These are phyloP conservation scores for Uromys caudimaculatus DNA, from an alignment of 2,797 vertebrate genomes.

Conservation along the genomic window DNA sequence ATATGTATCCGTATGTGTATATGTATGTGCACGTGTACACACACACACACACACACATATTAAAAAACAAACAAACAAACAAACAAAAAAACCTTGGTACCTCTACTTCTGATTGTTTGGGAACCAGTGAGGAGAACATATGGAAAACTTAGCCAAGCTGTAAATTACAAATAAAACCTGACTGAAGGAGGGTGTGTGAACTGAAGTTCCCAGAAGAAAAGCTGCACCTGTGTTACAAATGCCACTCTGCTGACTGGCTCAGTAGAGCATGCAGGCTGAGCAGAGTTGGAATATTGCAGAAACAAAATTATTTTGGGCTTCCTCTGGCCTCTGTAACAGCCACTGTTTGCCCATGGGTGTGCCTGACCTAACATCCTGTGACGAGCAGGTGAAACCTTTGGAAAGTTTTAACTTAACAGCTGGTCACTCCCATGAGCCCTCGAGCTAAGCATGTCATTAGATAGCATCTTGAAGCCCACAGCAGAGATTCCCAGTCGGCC, in stretches of 20 bases:
- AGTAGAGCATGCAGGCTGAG: neutral
- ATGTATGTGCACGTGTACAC: no score
- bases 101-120: neutral
- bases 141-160: neutral
- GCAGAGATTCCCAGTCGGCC: neutral
- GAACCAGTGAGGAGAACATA: neutral
- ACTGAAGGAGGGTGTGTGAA: neutral
- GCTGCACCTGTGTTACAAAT: neutral
- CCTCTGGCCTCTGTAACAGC: neutral
- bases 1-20: no score
- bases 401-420: neutral
- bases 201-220: neutral
- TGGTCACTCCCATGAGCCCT: neutral
- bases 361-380: neutral
- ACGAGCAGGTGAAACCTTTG: neutral
- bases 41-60: no score
- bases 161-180: neutral
- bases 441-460: neutral
- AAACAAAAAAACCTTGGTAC: neutral
- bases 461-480: neutral
- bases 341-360: neutral
- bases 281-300: neutral
- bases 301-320: neutral
- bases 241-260: neutral
- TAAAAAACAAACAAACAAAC: no score